Conservation (phyloP, 2,113 vertebrate species). For the Nesogale talazaci region DNA sequence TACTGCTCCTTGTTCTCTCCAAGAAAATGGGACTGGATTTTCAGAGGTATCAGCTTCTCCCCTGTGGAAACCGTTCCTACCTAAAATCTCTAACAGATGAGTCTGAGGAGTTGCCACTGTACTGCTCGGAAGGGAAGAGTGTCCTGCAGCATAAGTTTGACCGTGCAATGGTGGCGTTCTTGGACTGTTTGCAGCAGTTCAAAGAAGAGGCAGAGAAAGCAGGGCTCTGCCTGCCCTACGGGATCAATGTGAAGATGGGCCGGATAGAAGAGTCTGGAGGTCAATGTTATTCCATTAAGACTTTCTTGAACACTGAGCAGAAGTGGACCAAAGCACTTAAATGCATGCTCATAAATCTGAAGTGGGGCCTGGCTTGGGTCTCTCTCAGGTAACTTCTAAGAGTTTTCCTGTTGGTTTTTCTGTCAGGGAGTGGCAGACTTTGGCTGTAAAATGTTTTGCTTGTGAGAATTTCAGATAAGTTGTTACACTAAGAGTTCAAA, state of each 20-base stretch:
- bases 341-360: conserved; percentile 96
- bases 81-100: conserved; percentile 91
- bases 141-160: conserved; percentile 93
- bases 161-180: conserved; percentile 88
- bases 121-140: conserved; percentile 90
- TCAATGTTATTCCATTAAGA: conserved; percentile 95
- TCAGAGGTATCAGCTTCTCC: conserved; percentile 93
- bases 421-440: conserved; percentile 81
- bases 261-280: conserved; percentile 93
- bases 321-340: conserved; percentile 97
- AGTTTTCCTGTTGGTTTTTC: too few species aligned
- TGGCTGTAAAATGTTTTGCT: not conserved
- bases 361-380: conserved; percentile 94
- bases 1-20: conserved; percentile 93
- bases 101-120: conserved; percentile 89
- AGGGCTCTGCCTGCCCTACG: conserved; percentile 93
- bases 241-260: conserved; percentile 94
- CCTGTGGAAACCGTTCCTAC: conserved; percentile 94
- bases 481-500: not conserved
- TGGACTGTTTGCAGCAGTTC: conserved; percentile 97
- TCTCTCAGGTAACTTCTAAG: conserved; percentile 28
- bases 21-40: conserved; percentile 94
- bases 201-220: conserved; percentile 94
- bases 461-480: not conserved
- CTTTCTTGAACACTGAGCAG: conserved; percentile 94